Percentiles rank a stretch among this genome's conserved stretches.
These are phyloP conservation scores for Cuculus canorus DNA, from an alignment of 2,797 vertebrate species.

Conservation along the genomic window DNA sequence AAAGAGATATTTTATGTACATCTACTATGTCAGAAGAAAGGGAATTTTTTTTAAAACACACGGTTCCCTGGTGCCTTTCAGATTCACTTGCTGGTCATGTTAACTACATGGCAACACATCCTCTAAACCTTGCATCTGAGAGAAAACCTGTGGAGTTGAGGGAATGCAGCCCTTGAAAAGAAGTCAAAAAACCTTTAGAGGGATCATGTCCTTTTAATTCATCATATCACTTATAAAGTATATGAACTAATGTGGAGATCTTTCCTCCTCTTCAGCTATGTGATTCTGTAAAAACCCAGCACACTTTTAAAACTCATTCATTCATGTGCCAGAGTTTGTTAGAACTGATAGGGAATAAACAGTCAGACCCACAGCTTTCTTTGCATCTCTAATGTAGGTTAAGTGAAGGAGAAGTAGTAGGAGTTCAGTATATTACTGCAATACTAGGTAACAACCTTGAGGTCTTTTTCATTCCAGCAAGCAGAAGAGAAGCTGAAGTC, in stretches of 20 bases:
- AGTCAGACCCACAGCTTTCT: background rate
- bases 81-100: background rate
- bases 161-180: background rate
- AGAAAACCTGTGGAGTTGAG: background rate
- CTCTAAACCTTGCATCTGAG: background rate
- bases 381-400: background rate
- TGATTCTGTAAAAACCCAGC: background rate
- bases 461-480: background rate
- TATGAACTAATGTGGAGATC: background rate
- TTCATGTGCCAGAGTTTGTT: background rate
- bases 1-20: background rate
- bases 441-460: background rate
- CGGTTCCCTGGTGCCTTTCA: background rate
- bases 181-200: background rate
- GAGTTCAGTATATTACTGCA: background rate
- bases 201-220: background rate
- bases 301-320: background rate
- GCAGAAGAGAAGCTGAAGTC: background rate
- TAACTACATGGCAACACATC: background rate
- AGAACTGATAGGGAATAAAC: background rate
- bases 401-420: background rate
- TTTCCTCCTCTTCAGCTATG: background rate
- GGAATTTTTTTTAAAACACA: background rate
- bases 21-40: background rate
- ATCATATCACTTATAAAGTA: background rate